Base-by-base conservation (phyloP, 2,113 vertebrate genomes). In the Delphinus delphis region DNA sequence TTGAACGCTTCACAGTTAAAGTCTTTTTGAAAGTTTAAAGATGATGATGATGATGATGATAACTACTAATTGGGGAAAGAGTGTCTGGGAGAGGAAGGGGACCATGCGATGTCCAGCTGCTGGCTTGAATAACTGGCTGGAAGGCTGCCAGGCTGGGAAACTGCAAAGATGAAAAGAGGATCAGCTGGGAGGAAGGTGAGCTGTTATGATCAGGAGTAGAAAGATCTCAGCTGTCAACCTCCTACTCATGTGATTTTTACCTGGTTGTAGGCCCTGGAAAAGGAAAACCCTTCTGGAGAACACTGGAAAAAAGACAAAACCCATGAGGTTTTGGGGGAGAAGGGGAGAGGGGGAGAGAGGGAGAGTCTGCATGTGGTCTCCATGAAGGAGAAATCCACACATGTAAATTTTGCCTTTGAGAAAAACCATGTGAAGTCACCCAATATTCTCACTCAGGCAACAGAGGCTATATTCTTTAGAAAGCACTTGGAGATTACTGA, bases 181-280 rank as follows among this genome's bases (percentile, higher is more conserved):
- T 25, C 26, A 6, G 36, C 58, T 55, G n/a, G 55, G 18, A 71
- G 68, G 47, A 5, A 62, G 20, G 13, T 38, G 25, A 38, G 47
- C 11, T 3, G 1, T 36, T 14, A 62, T 4, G 9, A 53, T 11
- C 38, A 50, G 47, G 5, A 50, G 18, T 0, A 20, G n/a, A n/a
- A 44, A 70, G 58, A 33, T 25, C 85, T 73, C 88, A 20, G 33
- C 55, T 74, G 62, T 62, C 67, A 26, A 36, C 13, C n/a, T 25
- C 18, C 15, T 31, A 25, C 18, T 65, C 13, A 26, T 55, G 55
- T 0, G 7, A 63, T 36, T 82, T n/a, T n/a, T 53, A 70, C 25
- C 67, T 62, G 47, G 67, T 15, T 36, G 44, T 38, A 58, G 1
- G 50, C 2, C 36, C 58, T 28, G 5, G n/a, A 6, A 44, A 87